Evolutionary conservation across 2,797 vertebrate species (phyloP).

Genomic region (Gallinago stenura): DNA sequence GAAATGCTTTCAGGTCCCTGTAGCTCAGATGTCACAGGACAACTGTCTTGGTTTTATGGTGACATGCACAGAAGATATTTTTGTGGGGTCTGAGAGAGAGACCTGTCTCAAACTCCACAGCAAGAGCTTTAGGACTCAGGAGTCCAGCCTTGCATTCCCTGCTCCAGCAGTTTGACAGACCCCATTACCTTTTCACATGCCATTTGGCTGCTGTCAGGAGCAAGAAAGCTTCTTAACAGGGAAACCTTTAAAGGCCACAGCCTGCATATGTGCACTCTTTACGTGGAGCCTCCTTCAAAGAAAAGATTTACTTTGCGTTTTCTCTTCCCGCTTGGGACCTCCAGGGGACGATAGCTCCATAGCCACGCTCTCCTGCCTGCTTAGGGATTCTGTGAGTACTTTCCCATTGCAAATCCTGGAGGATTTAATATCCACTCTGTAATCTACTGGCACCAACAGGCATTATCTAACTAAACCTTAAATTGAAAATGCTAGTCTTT

Average conservation of each 20-base stretch:
- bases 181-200: not conserved
- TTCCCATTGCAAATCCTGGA: constrained; percentile 75
- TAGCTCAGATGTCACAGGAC: no score
- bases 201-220: not conserved
- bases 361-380: constrained; percentile 26
- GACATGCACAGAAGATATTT: rapidly evolving
- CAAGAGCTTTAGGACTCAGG: rapidly evolving
- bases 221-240: not conserved
- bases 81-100: not conserved
- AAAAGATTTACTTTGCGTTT: not conserved
- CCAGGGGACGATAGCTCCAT: constrained; percentile 25
- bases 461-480: constrained; percentile 84
- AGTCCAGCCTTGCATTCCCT: not conserved
- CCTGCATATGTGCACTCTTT: not conserved
- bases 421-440: constrained; percentile 84
- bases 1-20: not conserved
- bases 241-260: not conserved
- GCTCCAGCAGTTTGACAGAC: not conserved
- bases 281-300: not conserved
- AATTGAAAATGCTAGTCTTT: constrained; percentile 80
- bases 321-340: not conserved
- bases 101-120: not conserved
- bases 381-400: constrained; percentile 71
- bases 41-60: not conserved
- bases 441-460: constrained; percentile 83